Conservation (phyloP, 2,113 vertebrate species). For the Chaetura pelagica region DNA sequence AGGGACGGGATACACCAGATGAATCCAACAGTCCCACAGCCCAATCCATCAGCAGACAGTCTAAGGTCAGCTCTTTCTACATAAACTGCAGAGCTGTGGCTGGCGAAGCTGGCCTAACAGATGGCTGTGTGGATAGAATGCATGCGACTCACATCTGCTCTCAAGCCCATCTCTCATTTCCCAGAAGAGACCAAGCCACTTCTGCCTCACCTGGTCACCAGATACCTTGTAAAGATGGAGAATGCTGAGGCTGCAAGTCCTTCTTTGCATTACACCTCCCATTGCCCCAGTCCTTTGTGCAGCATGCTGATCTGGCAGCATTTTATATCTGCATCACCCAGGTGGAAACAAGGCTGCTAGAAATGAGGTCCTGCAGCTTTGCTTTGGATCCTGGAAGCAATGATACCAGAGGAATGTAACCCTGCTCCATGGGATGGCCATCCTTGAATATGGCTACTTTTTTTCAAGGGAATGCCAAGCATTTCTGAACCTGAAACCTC, state of each 20-base stretch:
- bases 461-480: not conserved
- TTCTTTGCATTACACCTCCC: not conserved
- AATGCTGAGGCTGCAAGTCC: not conserved
- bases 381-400: not conserved
- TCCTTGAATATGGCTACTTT: not conserved
- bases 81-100: not conserved
- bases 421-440: not conserved
- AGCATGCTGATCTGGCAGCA: not conserved
- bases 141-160: not conserved
- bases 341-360: not conserved
- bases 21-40: not conserved
- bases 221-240: not conserved
- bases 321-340: not conserved
- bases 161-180: not conserved
- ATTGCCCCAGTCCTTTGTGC: not conserved
- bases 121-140: not conserved
- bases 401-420: not conserved
- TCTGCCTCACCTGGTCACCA: not conserved
- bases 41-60: not conserved
- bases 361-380: not conserved
- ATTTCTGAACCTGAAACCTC: not conserved
- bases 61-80: not conserved
- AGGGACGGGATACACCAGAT: rapidly evolving
- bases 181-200: not conserved
- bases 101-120: not conserved